Evolutionary conservation across 1,140 invertebrate species (phyloP).

Genomic region (Drosophila sp.): DNA sequence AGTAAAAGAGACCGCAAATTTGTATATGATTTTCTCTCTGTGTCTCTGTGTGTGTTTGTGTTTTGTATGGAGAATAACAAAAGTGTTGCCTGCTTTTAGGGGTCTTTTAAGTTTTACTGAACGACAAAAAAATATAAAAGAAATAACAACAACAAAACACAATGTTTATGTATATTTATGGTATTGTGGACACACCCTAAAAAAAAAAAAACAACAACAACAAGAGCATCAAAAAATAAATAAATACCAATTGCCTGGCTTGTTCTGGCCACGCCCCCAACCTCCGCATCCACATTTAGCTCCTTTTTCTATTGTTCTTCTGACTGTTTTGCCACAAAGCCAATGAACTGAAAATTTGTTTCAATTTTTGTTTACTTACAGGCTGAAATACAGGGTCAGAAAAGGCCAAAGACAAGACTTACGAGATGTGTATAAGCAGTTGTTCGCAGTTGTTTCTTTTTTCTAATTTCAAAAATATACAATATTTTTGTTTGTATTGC

Average conservation of each 20-base stretch:
- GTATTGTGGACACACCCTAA: constrained; percentile 60
- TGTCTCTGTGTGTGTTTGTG: not conserved
- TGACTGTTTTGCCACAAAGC: constrained; percentile 70
- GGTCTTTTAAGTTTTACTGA: constrained; percentile 29
- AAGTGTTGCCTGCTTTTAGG: constrained; percentile 56
- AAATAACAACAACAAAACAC: not conserved
- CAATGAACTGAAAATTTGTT: constrained; percentile 75
- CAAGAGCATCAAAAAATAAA: constrained; percentile 58
- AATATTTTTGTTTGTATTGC: too few relatives aligned
- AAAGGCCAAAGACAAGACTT: constrained; percentile 20
- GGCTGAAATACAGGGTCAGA: constrained; percentile 19
- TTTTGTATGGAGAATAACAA: constrained; percentile 1
- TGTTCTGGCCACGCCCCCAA: constrained; percentile 32
- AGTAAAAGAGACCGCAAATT: constrained; percentile 62
- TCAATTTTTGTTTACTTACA: constrained; percentile 71
- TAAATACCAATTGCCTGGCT: constrained; percentile 68
- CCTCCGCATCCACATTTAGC: not conserved
- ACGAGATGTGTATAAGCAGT: not conserved
- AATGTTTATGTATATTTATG: constrained; percentile 61
- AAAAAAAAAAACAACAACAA: constrained; percentile 47
- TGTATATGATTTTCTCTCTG: constrained; percentile 70
- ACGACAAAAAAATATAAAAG: not conserved
- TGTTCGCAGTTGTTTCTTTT: too few relatives aligned
- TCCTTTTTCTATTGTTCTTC: constrained; percentile 32
- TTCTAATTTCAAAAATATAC: too few relatives aligned